Base-by-base conservation (phyloP, 2,888 invertebrate species). In the Erpobdella octoculata region DNA sequence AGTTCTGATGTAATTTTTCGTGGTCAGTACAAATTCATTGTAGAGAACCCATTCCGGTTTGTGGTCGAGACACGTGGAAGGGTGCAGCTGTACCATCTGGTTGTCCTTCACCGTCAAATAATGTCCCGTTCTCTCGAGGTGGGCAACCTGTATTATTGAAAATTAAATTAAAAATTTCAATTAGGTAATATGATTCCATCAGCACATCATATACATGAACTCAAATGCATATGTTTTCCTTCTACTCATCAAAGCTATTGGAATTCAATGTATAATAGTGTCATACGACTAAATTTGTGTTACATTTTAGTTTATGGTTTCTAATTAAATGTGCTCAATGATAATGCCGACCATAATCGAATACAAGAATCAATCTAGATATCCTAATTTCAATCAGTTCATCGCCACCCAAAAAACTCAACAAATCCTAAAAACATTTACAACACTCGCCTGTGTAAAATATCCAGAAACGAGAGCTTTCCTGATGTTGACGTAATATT, bases 11-110 rank as follows among this genome's bases (percentile, higher is more conserved):
- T 98, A 99, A 85, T 99, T 98, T 86, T 98, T 98, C 73, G 97
- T 96, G 75, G 98, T 99, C 77, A 99, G 87, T 65, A 99, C 98
- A 82, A 99, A 99, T 86, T 99, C 98, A 85, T 99, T 97, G 86
- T 99, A 99, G 73, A 99, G 90, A 53, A 97, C 97, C 98, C 98
- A 99, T 85, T 98, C 98, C 0, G 98, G 98, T 83, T 98, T 98
- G 85, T 98, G 98, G 85, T 97, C 97, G 72, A 99, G 88, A 81
- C 96, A 97, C 9, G 97, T 97, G 77, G 96, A 96, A 0, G 98
- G 98, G 86, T 99, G 98, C 58, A 99, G 87, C 83, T 97, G 97
- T 0, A 99, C 98, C 74, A 93, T 90, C 86, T 99, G 98, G 86
- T 97, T 97, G 86, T 99, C 98, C 83, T 98, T 98, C 76, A 97